phyloP scores from a whole-genome alignment of 2,888 invertebrate genomes.

The Metallyticus violacea region DNA sequence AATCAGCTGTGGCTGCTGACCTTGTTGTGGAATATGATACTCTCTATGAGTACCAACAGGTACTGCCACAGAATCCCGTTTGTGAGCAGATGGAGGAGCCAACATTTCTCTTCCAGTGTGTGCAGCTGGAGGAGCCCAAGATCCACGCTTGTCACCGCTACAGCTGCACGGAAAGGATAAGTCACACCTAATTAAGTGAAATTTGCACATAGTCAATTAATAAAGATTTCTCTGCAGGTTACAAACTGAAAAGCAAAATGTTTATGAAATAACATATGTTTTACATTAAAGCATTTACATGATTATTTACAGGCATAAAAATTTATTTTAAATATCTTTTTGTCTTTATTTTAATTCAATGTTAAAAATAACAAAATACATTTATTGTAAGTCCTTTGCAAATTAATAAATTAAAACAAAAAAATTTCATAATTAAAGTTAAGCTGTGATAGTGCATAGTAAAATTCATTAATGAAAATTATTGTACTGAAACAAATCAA shows the following conservation, averaged over 20 bases:
- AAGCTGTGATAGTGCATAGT: too few relatives aligned
- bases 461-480: too few relatives aligned
- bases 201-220: not conserved
- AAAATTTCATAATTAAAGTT: too few relatives aligned
- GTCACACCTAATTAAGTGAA: not conserved
- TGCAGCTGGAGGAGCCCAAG: constrained; percentile 55
- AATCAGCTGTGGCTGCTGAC: not conserved
- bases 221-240: not conserved
- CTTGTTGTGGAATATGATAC: constrained; percentile 33
- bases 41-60: constrained; percentile 33
- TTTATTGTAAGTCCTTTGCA: too few relatives aligned
- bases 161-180: constrained; percentile 16
- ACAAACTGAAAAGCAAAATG: not conserved
- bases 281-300: not conserved
- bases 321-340: too few relatives aligned
- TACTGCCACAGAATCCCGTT: constrained; percentile 42
- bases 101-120: constrained; percentile 47
- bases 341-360: too few relatives aligned
- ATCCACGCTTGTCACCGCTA: constrained; percentile 55
- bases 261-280: not conserved
- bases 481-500: too few relatives aligned
- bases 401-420: too few relatives aligned
- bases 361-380: too few relatives aligned
- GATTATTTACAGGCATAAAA: not conserved
- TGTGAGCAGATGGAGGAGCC: constrained; percentile 39